A percentile compares a stretch with the other conserved stretches of the same genome.
These are phyloP conservation scores for Goniozus legneri DNA, from an alignment of 1,140 invertebrate species.

Conservation along the genomic window DNA sequence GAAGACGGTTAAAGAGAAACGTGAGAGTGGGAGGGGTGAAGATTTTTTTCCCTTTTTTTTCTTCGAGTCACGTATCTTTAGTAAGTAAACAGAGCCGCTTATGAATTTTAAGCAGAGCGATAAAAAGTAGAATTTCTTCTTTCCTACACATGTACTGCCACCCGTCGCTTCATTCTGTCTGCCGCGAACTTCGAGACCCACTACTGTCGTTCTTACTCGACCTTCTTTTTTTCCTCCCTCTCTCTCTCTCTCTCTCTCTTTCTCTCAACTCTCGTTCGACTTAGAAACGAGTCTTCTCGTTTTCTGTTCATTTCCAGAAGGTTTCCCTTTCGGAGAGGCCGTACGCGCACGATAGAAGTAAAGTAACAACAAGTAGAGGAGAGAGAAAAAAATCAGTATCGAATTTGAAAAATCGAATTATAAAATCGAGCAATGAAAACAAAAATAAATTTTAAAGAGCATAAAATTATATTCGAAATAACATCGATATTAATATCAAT, in stretches of 20 bases:
- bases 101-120: constrained; percentile 50
- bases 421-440: no score
- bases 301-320: no score
- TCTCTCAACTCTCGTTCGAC: background rate
- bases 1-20: constrained; percentile 12
- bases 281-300: no score
- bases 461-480: no score
- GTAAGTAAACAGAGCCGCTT: constrained; percentile 50
- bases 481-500: no score
- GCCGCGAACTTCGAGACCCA: background rate
- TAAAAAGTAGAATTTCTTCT: constrained; percentile 1
- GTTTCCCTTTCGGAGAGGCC: no score
- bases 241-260: background rate
- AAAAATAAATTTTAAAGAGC: no score
- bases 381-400: no score
- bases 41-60: no score
- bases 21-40: constrained; percentile 17
- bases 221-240: background rate
- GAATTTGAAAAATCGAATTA: no score
- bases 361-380: no score
- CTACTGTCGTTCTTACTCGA: background rate
- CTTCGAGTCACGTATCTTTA: constrained; percentile 45
- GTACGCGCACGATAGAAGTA: no score
- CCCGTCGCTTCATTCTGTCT: background rate
- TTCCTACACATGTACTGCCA: background rate